A percentile compares a stretch with the other conserved stretches of the same genome.
Evolutionary conservation across 2,113 vertebrate genomes (phyloP).

Genomic region (Cephalophus harveyi): DNA sequence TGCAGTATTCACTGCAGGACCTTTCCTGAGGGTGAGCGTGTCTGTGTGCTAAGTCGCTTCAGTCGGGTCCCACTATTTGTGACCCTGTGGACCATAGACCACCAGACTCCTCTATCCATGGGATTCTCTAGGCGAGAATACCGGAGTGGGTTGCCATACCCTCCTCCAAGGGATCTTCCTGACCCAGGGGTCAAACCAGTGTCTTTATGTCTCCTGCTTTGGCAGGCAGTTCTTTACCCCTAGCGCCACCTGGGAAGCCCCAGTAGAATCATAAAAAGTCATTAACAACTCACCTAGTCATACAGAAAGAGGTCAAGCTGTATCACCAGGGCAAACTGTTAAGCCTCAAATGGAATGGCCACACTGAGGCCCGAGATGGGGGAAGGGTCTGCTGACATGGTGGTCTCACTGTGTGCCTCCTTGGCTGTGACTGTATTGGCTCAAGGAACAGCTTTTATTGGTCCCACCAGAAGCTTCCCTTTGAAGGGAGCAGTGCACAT

Average conservation of each 20-base stretch:
- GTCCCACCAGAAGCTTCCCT: not conserved
- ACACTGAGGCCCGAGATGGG: not conserved
- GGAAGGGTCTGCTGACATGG: not conserved
- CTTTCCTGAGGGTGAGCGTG: not conserved
- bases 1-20: not conserved
- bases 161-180: not conserved
- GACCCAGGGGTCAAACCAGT: not conserved
- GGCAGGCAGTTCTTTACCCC: not conserved
- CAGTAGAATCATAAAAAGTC: not conserved
- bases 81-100: not conserved
- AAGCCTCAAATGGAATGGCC: not conserved
- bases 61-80: not conserved
- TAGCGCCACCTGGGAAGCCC: rapidly evolving
- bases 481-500: not conserved
- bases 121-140: not conserved
- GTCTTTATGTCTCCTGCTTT: rapidly evolving
- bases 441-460: not conserved
- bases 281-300: not conserved
- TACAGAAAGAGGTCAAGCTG: not conserved
- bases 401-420: rapidly evolving
- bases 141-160: rapidly evolving
- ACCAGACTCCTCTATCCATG: not conserved
- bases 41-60: not conserved
- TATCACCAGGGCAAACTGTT: not conserved
- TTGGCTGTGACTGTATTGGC: not conserved